Evolutionary conservation across 2,888 invertebrate species (phyloP), one percentile per base, ranked within the genome.

Genomic region (Diloba caeruleocephala): DNA sequence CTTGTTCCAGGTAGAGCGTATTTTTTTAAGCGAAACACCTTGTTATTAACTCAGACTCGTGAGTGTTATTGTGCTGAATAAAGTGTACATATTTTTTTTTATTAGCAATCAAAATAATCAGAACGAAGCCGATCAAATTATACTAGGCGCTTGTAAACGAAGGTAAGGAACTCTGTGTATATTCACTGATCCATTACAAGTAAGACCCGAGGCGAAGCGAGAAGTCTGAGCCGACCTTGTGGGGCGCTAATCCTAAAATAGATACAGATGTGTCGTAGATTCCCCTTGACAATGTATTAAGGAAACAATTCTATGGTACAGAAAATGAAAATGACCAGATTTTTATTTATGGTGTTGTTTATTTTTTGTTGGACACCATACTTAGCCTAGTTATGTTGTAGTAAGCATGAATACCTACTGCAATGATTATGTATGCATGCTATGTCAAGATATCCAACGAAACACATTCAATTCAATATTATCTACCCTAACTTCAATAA

Each of bases 401-500:
- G n/a, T n/a, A n/a, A n/a, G n/a, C n/a, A n/a, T n/a, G n/a, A n/a
- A n/a, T n/a, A n/a, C n/a, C n/a, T n/a, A n/a, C n/a, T n/a, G n/a
- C n/a, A n/a, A n/a, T n/a, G n/a, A n/a, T n/a, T n/a, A n/a, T n/a
- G n/a, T n/a, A n/a, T n/a, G n/a, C n/a, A n/a, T n/a, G n/a, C n/a
- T n/a, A n/a, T n/a, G n/a, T n/a, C n/a, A n/a, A n/a, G n/a, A n/a
- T n/a, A n/a, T n/a, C n/a, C n/a, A n/a, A n/a, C n/a, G n/a, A n/a
- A n/a, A n/a, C n/a, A n/a, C 59, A 70, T 57, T 67, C 56, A 68
- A 50, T 50, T 57, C 53, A 67, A 62, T 54, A 44, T 45, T 44
- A 72, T 65, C 73, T 76, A 79, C n/a, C n/a, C n/a, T n/a, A n/a
- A n/a, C n/a, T n/a, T 76, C 83, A 82, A 86, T 87, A 85, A 87